Evolutionary conservation across 2,888 invertebrate genomes (phyloP).

Genomic region (Athalia circularis): DNA sequence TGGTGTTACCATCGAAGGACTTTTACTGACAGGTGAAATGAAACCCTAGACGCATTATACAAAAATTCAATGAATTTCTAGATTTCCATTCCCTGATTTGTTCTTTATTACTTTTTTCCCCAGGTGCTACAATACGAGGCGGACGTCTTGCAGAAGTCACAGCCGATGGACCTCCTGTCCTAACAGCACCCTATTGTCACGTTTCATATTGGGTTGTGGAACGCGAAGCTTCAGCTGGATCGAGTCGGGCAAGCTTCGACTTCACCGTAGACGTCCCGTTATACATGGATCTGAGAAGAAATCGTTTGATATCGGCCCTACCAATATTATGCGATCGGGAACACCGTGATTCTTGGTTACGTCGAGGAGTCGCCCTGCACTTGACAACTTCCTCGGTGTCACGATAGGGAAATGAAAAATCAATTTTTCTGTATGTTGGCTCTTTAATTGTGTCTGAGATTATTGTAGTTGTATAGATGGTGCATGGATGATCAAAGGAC

Average conservation of each 20-base stretch:
- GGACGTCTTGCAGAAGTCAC: conserved; percentile 65
- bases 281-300: conserved; percentile 65
- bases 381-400: conserved; percentile 50
- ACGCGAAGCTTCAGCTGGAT: conserved; percentile 18
- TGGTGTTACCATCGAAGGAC: conserved; percentile 65
- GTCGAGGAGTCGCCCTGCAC: conserved; percentile 67
- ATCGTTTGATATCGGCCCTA: conserved; percentile 64
- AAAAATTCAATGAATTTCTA: neutral
- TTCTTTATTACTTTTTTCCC: neutral
- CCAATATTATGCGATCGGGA: conserved; percentile 64
- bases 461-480: too few relatives aligned
- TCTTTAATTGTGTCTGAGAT: too few relatives aligned
- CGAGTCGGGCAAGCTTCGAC: neutral
- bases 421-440: too few relatives aligned
- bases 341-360: conserved; percentile 65
- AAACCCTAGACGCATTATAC: neutral
- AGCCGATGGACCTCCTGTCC: conserved; percentile 64
- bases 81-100: neutral
- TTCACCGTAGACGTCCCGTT: conserved; percentile 63
- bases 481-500: too few relatives aligned
- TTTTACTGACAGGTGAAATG: conserved; percentile 66
- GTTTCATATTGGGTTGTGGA: conserved; percentile 57
- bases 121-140: conserved; percentile 66
- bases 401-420: neutral
- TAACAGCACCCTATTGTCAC: conserved; percentile 63